Base-by-base conservation (phyloP, 2,797 vertebrate species). In the Sparidentex hasta region DNA sequence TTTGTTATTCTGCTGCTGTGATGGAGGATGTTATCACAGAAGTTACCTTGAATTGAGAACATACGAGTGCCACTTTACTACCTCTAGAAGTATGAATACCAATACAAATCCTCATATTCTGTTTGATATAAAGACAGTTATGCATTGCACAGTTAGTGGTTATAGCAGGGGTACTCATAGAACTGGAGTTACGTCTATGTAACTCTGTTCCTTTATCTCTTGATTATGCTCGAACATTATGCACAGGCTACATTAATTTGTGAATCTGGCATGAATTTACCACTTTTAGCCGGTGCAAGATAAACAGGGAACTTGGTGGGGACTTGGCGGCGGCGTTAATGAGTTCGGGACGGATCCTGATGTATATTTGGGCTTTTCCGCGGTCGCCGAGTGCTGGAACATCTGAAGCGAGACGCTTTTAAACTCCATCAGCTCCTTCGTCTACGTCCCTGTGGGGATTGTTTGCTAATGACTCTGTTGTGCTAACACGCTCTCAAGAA, bases 361-460 rank as follows among this genome's bases (percentile, higher is more conserved):
- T 80, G 71, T 72, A 59, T 72, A 55, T 82, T 65, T 65, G 38
- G 21, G 41, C 29, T 78, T 70, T 59, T 33, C 56, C 7, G 46
- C 27, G 47, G 81, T 57, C 80, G 71, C 29, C 29, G 38, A 70
- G 62, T 72, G 76, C 88, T 80, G 63, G 33, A 88, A 87, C 72
- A 67, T 83, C 63, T 84, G 51, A 84, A 86, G 68, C 72, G 51
- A 80, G 78, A 83, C 71, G 71, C 71, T 74, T 82, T 81, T 72
- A 27, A 75, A 81, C 76, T 88, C 88, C 71, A 83, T 83, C 83
- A 79, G 44, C 73, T 80, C 64, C 70, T 86, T 89, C 71, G 81
- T 90, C 82, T 83, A 0, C 64, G 29, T 69, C 72, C 81, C 80
- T 78, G 71, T 76, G 83, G 85, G 76, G 78, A 76, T 85, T 87